Evolutionary conservation across 1,140 invertebrate species (phyloP).

Genomic region (Oryzaephilus surinamensis): DNA sequence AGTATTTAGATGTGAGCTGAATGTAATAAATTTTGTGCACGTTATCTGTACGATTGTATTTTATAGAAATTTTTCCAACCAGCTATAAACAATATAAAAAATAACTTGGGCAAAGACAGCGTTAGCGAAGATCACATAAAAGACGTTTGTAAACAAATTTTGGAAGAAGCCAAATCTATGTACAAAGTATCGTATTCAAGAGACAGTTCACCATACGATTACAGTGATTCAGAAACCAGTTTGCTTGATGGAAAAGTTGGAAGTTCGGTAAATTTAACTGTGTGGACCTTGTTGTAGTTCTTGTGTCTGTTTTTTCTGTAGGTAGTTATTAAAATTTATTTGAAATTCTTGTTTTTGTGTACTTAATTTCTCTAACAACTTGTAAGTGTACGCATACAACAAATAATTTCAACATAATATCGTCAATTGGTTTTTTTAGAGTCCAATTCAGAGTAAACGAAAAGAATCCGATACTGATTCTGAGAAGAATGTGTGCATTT

Average conservation of each 20-base stretch:
- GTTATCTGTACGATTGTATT: too few species aligned
- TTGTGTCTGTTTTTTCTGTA: background rate
- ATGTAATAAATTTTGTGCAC: too few species aligned
- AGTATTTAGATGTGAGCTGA: constrained; percentile 63
- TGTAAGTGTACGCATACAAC: background rate
- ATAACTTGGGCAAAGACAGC: constrained; percentile 61
- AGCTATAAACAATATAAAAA: constrained; percentile 65
- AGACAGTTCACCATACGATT: constrained; percentile 41
- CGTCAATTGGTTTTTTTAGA: constrained; percentile 40
- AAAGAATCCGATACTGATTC: constrained; percentile 52
- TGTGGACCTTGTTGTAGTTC: too few species aligned
- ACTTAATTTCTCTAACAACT: background rate
- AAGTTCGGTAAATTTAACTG: constrained; percentile 11
- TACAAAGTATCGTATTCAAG: constrained; percentile 40
- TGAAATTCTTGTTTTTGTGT: too few species aligned
- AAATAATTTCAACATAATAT: background rate
- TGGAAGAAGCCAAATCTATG: constrained; percentile 67
- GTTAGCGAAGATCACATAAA: constrained; percentile 65
- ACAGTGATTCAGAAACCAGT: constrained; percentile 31
- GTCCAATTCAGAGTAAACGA: constrained; percentile 43
- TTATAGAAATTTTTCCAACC: constrained; percentile 66
- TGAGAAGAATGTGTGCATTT: constrained; percentile 38
- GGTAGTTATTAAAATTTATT: constrained; percentile 5
- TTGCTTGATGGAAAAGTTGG: constrained; percentile 16
- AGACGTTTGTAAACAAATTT: constrained; percentile 61